Base-by-base conservation (phyloP, 2,113 vertebrate genomes). In the Channa maculata region DNA sequence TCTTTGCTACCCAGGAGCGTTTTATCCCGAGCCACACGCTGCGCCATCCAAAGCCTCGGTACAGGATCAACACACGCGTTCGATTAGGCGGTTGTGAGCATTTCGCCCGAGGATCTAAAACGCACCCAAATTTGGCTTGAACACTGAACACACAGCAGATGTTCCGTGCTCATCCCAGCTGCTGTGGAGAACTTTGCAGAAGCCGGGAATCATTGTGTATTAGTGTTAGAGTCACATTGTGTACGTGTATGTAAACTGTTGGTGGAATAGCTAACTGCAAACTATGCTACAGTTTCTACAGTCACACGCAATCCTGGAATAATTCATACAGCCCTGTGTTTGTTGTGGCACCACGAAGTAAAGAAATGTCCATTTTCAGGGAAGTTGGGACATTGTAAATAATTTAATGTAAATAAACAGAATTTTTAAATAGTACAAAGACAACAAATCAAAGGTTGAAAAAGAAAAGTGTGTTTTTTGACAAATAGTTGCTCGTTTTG, bases 81-180 rank as follows among this genome's bases (percentile, higher is more conserved):
- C 73, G 79, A 82, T 70, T 61, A 69, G 54, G 59, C 34, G 68
- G 62, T 69, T 24, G 24, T 52, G 55, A 65, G 66, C 48, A 49
- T n/a, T 83, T 48, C 1, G 59, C 61, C 76, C 49, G 36, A 72
- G 70, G 54, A 62, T 57, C 79, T 68, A 58, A 64, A 77, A 70
- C 73, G 76, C 53, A 64, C 39, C 59, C 58, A 79, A 66, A 77
- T 68, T 68, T 85, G 72, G 72, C 73, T 64, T 60, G 49, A 80
- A 72, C 52, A 79, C 62, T 66, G 67, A 67, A 63, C 46, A 77
- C 36, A 73, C 65, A 76, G 75, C 87, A 90, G 85, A 88, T 88
- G 88, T 85, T 80, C 43, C 6, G 52, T 80, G 77, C 75, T 77
- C 70, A 62, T 70, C 80, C 49, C 91, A 93, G 90, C 82, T 91